Evolutionary conservation across 2,797 vertebrate genomes (phyloP).

Genomic region (Euphonia xanthogaster): DNA sequence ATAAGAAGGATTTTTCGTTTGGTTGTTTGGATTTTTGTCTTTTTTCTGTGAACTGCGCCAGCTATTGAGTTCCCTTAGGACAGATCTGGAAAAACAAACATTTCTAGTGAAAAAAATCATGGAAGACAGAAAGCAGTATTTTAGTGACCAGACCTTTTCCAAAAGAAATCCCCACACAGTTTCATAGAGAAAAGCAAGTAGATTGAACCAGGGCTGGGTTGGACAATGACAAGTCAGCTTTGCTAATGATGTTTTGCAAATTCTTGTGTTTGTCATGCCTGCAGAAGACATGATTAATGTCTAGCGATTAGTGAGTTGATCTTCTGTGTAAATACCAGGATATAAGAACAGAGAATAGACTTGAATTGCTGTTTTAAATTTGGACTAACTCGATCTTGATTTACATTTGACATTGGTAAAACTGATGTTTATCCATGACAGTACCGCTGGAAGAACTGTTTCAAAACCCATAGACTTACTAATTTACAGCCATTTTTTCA

Average conservation of each 20-base stretch:
- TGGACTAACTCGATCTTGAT: background rate
- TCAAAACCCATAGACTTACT: background rate
- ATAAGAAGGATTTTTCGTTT: rapidly evolving
- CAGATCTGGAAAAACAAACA: background rate
- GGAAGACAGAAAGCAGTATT: background rate
- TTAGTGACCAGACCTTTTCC: background rate
- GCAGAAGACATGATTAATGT: background rate
- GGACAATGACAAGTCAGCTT: background rate
- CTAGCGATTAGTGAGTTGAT: background rate
- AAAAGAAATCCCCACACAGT: background rate
- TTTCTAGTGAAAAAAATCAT: background rate
- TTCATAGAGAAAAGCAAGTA: background rate
- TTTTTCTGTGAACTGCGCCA: background rate
- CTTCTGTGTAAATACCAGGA: background rate
- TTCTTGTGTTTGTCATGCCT: background rate
- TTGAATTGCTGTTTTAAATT: background rate
- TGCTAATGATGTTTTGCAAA: background rate
- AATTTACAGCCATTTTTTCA: background rate
- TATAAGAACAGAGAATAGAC: background rate
- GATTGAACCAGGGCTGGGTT: rapidly evolving
- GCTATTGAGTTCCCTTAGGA: background rate
- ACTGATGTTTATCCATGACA: background rate
- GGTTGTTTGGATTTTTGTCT: background rate
- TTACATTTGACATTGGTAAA: background rate
- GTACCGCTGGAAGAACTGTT: background rate